Conservation (phyloP, 2,113 vertebrate genomes). For the Apodemus sylvaticus region DNA sequence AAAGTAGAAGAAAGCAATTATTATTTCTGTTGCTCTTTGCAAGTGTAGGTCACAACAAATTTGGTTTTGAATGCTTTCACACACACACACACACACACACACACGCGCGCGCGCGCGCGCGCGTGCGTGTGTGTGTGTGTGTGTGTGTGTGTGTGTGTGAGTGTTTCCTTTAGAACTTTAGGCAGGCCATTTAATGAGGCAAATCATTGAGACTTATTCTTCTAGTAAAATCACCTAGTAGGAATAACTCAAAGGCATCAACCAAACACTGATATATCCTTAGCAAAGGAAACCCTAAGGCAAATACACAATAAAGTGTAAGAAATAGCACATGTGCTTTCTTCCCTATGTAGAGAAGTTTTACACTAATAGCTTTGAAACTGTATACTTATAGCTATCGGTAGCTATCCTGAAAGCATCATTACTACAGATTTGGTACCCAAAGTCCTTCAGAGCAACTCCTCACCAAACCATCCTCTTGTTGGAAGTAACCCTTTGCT, state of each 20-base stretch:
- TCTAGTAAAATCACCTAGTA: background rate
- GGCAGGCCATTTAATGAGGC: conserved; percentile 24
- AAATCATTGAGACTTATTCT: conserved; percentile 24
- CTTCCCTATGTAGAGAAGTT: background rate
- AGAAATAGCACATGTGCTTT: background rate
- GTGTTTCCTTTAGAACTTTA: background rate
- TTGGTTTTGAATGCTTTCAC: background rate
- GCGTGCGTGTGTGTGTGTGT: background rate
- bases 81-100: too few species aligned
- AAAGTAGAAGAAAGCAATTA: conserved; percentile 60
- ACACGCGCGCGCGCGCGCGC: too few species aligned
- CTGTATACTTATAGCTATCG: background rate
- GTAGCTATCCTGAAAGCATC: background rate
- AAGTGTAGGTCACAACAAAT: background rate
- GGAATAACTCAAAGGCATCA: conserved; percentile 34
- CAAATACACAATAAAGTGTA: background rate
- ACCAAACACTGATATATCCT: background rate
- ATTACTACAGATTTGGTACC: background rate
- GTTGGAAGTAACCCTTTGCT: background rate
- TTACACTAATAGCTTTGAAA: background rate
- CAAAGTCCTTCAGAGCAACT: background rate
- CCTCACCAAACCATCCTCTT: background rate
- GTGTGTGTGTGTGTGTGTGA: background rate
- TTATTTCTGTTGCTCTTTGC: conserved; percentile 43
- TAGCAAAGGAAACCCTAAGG: conserved; percentile 15